Conservation (phyloP, 1,140 invertebrate genomes). For the Temnothorax nylanderi region DNA sequence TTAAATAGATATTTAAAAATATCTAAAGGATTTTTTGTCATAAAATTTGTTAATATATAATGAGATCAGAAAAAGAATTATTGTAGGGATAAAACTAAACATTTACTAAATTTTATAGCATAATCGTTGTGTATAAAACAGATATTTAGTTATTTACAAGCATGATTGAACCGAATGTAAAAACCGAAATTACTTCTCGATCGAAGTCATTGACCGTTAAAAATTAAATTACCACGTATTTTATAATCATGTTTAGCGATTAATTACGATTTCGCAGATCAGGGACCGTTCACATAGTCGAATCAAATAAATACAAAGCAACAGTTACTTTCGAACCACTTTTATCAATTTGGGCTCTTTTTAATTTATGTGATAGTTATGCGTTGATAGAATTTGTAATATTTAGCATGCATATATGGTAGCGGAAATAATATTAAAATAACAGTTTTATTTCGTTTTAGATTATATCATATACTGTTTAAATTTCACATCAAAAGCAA, state of each 20-base stretch:
- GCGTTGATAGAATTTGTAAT: not conserved
- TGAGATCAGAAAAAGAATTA: not conserved
- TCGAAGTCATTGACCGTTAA: slow-evolving; percentile 63
- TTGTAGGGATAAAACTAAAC: not conserved
- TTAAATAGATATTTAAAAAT: not conserved
- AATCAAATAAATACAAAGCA: slow-evolving; percentile 43
- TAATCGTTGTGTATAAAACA: not conserved
- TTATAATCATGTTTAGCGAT: slow-evolving; percentile 76
- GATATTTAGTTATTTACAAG: slow-evolving; percentile 57
- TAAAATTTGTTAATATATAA: not conserved
- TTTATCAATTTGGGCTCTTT: not conserved
- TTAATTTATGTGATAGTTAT: slow-evolving; percentile 20
- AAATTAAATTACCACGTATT: slow-evolving; percentile 80
- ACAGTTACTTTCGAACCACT: slow-evolving; percentile 3
- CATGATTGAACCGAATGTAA: slow-evolving; percentile 37
- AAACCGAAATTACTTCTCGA: slow-evolving; percentile 38
- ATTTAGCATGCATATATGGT: not conserved
- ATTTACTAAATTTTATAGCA: not conserved
- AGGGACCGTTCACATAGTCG: slow-evolving; percentile 73
- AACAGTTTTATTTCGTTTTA: not conserved
- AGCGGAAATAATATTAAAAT: not conserved
- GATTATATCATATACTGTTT: not conserved
- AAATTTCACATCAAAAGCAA: not conserved
- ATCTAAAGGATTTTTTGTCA: not conserved
- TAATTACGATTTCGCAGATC: slow-evolving; percentile 77